A percentile compares a stretch with the other conserved stretches of the same genome.
These are phyloP conservation scores for Gnathonemus longibarbis DNA, from an alignment of 2,113 vertebrate species.

Conservation along the genomic window DNA sequence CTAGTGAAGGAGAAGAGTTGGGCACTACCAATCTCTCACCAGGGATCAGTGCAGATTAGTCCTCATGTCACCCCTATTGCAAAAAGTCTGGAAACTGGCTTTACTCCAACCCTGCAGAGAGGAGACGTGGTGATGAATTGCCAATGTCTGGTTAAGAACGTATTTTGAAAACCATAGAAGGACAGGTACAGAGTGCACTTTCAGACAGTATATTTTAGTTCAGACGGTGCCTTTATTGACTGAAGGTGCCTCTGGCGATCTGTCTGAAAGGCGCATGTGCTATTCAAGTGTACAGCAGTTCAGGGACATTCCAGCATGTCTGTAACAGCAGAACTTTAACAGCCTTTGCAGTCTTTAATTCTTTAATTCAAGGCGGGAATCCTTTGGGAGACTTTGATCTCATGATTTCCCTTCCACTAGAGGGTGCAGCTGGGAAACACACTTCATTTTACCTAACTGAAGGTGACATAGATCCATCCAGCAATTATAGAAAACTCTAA, in stretches of 20 bases:
- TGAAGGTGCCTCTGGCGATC: background rate
- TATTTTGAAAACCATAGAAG: background rate
- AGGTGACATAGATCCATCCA: background rate
- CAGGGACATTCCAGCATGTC: background rate
- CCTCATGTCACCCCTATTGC: background rate
- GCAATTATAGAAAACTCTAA: background rate
- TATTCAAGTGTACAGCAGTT: background rate
- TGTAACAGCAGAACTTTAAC: background rate
- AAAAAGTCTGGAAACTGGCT: background rate
- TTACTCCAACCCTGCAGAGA: background rate
- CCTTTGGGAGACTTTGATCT: background rate
- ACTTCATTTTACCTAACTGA: background rate
- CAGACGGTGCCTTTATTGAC: background rate
- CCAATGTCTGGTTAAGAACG: background rate
- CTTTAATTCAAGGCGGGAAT: background rate
- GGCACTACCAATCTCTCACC: background rate
- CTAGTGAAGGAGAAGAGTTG: background rate
- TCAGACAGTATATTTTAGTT: background rate
- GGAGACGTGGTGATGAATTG: background rate
- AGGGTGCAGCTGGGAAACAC: background rate
- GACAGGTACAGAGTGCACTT: background rate
- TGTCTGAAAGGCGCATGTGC: background rate
- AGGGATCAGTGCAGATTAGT: background rate
- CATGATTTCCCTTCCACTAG: slow-evolving; percentile 5
- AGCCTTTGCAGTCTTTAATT: background rate